Evolutionary conservation across 2,888 invertebrate species (phyloP), one percentile per base, ranked within the genome.

Genomic region (Coelinius sp.): DNA sequence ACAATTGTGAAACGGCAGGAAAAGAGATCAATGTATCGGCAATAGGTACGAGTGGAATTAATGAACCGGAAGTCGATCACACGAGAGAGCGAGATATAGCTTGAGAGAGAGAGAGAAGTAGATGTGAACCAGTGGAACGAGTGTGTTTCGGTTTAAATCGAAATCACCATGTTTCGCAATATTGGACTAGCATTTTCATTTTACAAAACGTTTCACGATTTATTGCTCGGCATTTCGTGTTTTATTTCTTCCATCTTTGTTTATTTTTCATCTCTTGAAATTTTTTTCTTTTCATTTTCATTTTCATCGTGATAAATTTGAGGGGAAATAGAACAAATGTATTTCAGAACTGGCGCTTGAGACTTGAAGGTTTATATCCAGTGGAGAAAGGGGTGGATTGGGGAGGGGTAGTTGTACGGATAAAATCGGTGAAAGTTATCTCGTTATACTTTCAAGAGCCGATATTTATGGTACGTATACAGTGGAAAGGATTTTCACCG

Each of bases 401-500:
- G 41, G 41, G 59, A 31, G 17, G 35, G 14, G 20, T 14, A 17
- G 24, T 24, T 27, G 17, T 49, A 44, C 63, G 17, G 49, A 64
- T 62, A 70, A 69, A 77, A 76, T 78, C 74, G 74, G 73, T 53
- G 67, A 75, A 77, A 77, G 75, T 77, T 77, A 78, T 77, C 77
- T 78, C 77, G 78, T 78, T 77, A 73, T 73, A 75, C 73, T 78
- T 73, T 75, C 74, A 69, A 75, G 75, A 75, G 25, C 56, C 69
- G 72, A 76, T 78, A 77, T 78, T 78, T 77, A 78, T 77, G 73
- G 72, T 76, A 66, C 59, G 75, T 73, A 78, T 71, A 75, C 73
- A 73, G 64, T 62, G 46, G 27, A 49, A 65, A 63, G 65, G 22
- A 20, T 59, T 44, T 67, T 68, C 49, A 59, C 56, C 27, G 14